phyloP scores from a whole-genome alignment of 2,797 vertebrate species.

The Acropternis orthonyx region DNA sequence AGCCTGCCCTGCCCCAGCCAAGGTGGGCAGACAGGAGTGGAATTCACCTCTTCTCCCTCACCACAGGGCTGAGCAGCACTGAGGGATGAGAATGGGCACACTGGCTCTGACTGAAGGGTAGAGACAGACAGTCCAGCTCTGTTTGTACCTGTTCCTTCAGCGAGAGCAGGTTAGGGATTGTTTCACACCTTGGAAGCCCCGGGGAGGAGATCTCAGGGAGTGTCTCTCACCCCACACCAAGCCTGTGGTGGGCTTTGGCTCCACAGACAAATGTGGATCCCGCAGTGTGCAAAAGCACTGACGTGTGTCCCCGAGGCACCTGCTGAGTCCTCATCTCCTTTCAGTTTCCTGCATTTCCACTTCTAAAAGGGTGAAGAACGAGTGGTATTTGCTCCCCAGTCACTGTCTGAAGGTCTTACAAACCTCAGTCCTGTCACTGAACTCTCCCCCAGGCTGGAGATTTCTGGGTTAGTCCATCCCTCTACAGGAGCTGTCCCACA shows the following conservation, averaged over 20 bases:
- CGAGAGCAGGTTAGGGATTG: background rate
- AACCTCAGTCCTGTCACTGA: background rate
- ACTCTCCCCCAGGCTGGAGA: background rate
- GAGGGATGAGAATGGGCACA: background rate
- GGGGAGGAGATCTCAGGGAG: background rate
- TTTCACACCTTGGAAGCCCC: background rate
- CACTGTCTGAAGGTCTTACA: background rate
- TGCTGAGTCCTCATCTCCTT: background rate
- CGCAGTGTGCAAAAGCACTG: background rate
- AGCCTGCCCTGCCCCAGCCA: background rate
- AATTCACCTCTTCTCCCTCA: background rate
- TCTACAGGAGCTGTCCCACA: background rate
- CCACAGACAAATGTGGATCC: background rate
- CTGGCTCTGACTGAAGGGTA: background rate
- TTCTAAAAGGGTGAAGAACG: background rate
- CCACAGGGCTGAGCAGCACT: background rate
- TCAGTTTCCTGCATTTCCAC: background rate
- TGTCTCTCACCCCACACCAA: background rate
- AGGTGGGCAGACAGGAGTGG: background rate
- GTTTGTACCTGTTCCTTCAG: background rate
- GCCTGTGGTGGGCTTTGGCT: background rate
- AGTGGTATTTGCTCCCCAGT: background rate
- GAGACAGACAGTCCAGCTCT: background rate
- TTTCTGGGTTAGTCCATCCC: background rate
- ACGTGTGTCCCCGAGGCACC: background rate